phyloP scores from a whole-genome alignment of 2,797 vertebrate species.

The Pygocentrus nattereri region DNA sequence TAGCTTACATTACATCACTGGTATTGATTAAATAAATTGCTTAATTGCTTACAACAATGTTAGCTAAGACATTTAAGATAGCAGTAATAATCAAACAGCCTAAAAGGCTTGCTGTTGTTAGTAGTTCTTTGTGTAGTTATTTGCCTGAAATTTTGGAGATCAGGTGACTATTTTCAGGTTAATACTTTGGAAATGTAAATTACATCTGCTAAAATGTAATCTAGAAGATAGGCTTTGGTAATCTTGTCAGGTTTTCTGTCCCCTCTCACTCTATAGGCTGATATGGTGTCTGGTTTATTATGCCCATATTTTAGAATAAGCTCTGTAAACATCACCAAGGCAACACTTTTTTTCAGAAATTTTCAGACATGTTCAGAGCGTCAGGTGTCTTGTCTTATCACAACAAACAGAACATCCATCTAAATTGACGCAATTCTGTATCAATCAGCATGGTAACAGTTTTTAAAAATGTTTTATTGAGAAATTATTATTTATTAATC shows the following conservation, averaged over 20 bases:
- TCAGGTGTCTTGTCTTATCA: neutral
- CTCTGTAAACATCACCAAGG: neutral
- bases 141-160: neutral
- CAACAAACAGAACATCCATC: neutral
- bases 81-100: neutral
- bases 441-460: neutral
- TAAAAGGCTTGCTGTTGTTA: neutral
- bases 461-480: neutral
- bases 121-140: neutral
- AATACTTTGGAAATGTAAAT: no score
- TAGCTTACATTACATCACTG: no score
- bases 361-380: neutral
- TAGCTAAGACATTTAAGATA: neutral
- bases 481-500: neutral
- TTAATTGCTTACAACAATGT: neutral
- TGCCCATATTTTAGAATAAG: neutral
- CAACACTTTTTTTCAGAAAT: neutral
- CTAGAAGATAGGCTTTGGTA: neutral
- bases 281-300: neutral
- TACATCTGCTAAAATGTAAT: neutral
- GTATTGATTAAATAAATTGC: neutral
- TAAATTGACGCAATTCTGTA: neutral
- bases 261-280: neutral
- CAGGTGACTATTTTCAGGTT: no score
- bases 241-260: neutral